These are phyloP conservation scores for Ectemnius cavifrons DNA, from an alignment of 2,888 invertebrate species.

Conservation along the genomic window DNA sequence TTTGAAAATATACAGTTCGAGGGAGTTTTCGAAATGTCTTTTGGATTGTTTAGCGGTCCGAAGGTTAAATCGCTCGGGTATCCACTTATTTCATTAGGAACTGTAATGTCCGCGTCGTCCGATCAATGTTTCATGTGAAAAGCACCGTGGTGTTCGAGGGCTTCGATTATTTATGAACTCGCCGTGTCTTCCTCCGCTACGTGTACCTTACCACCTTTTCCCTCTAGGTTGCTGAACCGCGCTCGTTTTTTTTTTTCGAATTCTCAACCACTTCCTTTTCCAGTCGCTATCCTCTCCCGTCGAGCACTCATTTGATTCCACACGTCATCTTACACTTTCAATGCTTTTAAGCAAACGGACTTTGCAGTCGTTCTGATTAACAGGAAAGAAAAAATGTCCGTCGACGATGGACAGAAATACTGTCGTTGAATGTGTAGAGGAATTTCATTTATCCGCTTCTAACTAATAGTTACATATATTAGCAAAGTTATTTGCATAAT, in stretches of 20 bases:
- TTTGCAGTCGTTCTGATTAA: too few relatives aligned
- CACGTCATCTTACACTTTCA: too few relatives aligned
- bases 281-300: constrained; percentile 35
- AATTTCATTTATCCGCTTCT: too few relatives aligned
- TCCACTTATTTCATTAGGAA: constrained; percentile 65
- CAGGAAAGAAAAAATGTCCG: too few relatives aligned
- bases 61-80: constrained; percentile 49
- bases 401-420: too few relatives aligned
- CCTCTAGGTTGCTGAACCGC: constrained; percentile 68
- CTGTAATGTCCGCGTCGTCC: constrained; percentile 63
- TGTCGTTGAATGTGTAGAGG: too few relatives aligned
- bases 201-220: constrained; percentile 53
- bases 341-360: too few relatives aligned
- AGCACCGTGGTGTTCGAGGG: constrained; percentile 72
- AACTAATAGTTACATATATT: too few relatives aligned
- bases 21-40: constrained; percentile 40
- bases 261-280: constrained; percentile 30
- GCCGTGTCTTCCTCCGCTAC: constrained; percentile 69
- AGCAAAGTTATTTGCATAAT: too few relatives aligned
- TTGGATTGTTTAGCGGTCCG: constrained; percentile 21
- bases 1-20: neutral
- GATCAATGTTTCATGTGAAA: constrained; percentile 78
- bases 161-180: constrained; percentile 78
- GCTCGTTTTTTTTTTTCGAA: constrained; percentile 51
- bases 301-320: neutral